These are phyloP conservation scores for Temnothorax curvispinosus DNA, from an alignment of 1,140 invertebrate genomes.

Conservation along the genomic window DNA sequence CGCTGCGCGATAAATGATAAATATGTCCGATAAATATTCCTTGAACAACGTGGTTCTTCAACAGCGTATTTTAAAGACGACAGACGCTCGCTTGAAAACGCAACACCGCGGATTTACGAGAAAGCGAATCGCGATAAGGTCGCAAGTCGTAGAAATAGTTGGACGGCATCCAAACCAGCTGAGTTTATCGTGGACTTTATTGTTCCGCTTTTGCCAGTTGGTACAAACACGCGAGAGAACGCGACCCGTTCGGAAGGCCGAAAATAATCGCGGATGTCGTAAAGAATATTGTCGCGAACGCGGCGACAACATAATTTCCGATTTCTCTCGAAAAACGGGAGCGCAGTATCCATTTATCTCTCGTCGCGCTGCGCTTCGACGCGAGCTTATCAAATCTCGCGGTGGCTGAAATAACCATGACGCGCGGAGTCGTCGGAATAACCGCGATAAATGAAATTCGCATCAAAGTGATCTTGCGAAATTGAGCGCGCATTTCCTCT, in stretches of 20 bases:
- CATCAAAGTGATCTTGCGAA: neutral
- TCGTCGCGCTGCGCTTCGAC: neutral
- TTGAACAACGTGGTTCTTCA: neutral
- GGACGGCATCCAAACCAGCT: slow-evolving; percentile 27
- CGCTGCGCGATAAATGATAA: neutral
- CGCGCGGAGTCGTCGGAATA: neutral
- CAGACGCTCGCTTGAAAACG: neutral
- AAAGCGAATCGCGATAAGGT: slow-evolving; percentile 25
- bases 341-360: neutral
- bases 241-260: slow-evolving; percentile 1
- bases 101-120: slow-evolving; percentile 19
- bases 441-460: slow-evolving; percentile 15
- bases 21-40: neutral
- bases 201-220: slow-evolving; percentile 19
- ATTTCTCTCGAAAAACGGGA: neutral
- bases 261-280: slow-evolving; percentile 47
- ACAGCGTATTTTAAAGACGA: neutral
- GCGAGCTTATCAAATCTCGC: slow-evolving; percentile 23
- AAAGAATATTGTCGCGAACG: slow-evolving; percentile 14
- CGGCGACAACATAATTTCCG: slow-evolving; percentile 8
- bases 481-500: neutral
- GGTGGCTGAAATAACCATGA: neutral
- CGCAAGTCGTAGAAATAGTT: slow-evolving; percentile 31
- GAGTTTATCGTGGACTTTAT: slow-evolving; percentile 39
- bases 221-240: neutral